Evolutionary conservation across 2,113 vertebrate genomes (phyloP), one percentile per base, ranked within the genome.

Genomic region (Chionodraco myersi): DNA sequence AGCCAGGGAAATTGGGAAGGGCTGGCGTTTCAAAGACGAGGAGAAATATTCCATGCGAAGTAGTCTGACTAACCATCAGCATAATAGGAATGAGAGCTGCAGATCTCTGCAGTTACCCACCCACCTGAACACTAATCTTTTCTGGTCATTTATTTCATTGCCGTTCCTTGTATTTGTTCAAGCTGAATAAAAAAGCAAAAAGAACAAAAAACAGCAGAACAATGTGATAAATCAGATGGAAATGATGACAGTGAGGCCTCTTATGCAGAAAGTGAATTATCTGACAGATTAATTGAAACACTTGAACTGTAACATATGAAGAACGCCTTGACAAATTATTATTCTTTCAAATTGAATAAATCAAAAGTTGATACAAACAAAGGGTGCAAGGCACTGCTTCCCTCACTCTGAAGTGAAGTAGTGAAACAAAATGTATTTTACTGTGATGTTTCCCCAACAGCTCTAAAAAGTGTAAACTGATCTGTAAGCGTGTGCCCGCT

Each of bases 21-120:
- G 18, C 65, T 52, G 67, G 26, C 16, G 7, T 60, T 76, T 84
- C 72, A 64, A 80, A 82, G 75, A 63, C 1, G 54, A 77, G 56
- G 10, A 82, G 56, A 80, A 62, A 75, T 79, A 84, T 76, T 82
- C 70, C 15, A 70, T 79, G 49, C 54, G 58, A 78, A 75, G 64
- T 56, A 58, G 47, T 11, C 48, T 63, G 53, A 81, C 59, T 77
- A 54, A 62, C 70, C 36, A 41, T 73, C 75, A 65, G 77, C 68
- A 80, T 85, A 62, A 77, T 81, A 80, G 75, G 47, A n/a, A n/a
- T n/a, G n/a, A 53, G 59, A 75, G 60, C 66, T 61, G 67, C 58
- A n/a, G 66, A 15, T 83, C 64, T 13, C 49, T 14, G 44, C 74
- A n/a, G 21, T 13, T 34, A 59, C 78, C 52, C 75, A 64, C 57